Conservation (phyloP, 2,113 vertebrate genomes). For the Oncorhynchus nerka region DNA sequence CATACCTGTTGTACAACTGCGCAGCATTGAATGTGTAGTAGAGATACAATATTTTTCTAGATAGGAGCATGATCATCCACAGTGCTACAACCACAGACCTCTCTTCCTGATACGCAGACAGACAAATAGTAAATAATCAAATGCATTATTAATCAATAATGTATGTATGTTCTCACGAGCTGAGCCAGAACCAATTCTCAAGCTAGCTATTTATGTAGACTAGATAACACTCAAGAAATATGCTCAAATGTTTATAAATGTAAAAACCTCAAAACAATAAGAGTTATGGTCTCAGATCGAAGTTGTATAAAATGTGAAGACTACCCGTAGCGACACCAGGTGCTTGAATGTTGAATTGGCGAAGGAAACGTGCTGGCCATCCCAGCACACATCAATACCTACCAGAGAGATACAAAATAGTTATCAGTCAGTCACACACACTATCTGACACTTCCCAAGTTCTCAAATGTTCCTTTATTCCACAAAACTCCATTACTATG, state of each 20-base stretch:
- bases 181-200: no score
- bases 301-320: constrained; percentile 17
- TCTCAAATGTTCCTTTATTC: no score
- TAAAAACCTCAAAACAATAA: no score
- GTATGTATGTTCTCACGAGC: no score
- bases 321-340: constrained; percentile 93
- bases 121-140: not conserved
- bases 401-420: constrained; percentile 32
- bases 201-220: not conserved
- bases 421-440: not conserved
- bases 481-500: no score
- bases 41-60: constrained; percentile 87
- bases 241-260: no score
- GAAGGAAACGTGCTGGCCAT: constrained; percentile 95
- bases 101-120: constrained; percentile 79
- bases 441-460: not conserved
- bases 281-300: no score
- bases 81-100: constrained; percentile 87
- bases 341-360: constrained; percentile 91
- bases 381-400: constrained; percentile 95
- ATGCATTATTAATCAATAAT: no score
- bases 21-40: constrained; percentile 93
- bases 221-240: no score
- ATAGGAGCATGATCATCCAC: constrained; percentile 89
- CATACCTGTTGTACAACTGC: constrained; percentile 91